These are phyloP conservation scores for Pantherophis vulpinus DNA, from an alignment of 2,797 vertebrate species.

Conservation along the genomic window DNA sequence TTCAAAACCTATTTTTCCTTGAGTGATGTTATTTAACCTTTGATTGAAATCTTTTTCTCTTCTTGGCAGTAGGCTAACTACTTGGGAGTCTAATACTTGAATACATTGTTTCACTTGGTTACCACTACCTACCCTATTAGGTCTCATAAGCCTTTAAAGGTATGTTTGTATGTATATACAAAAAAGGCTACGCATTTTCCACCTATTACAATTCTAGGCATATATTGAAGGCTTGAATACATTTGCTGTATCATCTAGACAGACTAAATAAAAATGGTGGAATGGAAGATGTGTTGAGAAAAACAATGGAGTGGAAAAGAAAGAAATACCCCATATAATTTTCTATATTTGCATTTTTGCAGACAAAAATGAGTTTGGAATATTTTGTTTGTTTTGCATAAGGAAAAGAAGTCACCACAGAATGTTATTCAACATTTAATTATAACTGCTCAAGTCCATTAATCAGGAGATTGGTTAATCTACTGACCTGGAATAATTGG, in stretches of 20 bases:
- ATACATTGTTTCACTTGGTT: too few species aligned
- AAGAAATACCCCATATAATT: background rate
- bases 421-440: background rate
- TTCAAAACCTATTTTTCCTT: background rate
- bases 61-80: background rate
- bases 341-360: background rate
- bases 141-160: background rate
- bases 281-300: background rate
- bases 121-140: background rate
- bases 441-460: background rate
- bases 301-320: background rate
- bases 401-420: background rate
- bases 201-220: background rate
- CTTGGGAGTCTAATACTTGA: background rate
- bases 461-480: background rate
- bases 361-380: background rate
- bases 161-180: background rate
- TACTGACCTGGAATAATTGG: background rate
- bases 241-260: background rate
- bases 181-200: background rate
- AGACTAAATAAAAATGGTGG: background rate
- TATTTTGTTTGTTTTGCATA: background rate
- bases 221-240: background rate
- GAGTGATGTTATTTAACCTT: background rate
- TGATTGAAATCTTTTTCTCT: background rate